A percentile compares a stretch with the other conserved stretches of the same genome.
phyloP scores from a whole-genome alignment of 2,113 vertebrate species.

The Chaetura pelagica region DNA sequence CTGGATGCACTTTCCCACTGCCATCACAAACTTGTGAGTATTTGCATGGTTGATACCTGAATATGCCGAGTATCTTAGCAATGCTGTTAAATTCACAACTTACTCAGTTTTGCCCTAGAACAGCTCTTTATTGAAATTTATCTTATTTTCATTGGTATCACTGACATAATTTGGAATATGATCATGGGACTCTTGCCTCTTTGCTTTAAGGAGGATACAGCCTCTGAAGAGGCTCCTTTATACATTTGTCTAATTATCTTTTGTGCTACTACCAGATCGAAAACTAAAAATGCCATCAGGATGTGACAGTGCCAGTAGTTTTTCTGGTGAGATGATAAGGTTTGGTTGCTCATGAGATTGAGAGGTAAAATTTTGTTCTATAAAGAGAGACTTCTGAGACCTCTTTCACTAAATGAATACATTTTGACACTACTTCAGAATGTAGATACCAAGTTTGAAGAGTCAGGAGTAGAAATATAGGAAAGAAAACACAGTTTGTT shows the following conservation, averaged over 20 bases:
- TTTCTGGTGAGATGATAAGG: not conserved
- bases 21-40: slow-evolving; percentile 89
- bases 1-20: slow-evolving; percentile 90
- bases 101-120: not conserved
- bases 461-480: not conserved
- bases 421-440: not conserved
- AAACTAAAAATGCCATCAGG: not conserved
- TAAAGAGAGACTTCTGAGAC: not conserved
- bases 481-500: not conserved
- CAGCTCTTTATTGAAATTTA: not conserved
- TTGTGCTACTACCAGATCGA: not conserved
- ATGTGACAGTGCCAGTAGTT: not conserved
- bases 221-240: not conserved
- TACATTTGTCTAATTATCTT: not conserved
- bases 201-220: not conserved
- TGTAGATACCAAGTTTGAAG: not conserved
- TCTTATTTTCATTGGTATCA: not conserved
- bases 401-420: not conserved
- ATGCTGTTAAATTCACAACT: not conserved
- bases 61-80: not conserved
- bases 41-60: not conserved
- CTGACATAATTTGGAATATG: not conserved
- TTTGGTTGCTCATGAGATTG: not conserved
- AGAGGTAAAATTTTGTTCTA: not conserved
- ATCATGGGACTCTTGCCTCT: not conserved